Evolutionary conservation across 2,888 invertebrate genomes (phyloP).

Genomic region (Brenthis hecate): DNA sequence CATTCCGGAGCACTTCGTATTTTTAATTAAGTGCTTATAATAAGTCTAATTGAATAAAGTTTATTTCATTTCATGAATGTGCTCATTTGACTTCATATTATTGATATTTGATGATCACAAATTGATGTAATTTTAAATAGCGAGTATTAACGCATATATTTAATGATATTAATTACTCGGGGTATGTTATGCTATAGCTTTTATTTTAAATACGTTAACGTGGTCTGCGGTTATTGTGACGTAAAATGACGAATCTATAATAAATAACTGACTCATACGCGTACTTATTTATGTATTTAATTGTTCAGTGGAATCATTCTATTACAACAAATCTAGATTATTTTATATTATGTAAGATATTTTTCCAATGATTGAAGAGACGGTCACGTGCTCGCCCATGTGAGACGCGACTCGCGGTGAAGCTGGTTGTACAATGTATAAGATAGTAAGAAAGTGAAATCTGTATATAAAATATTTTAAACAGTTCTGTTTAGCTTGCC

Average conservation of each 20-base stretch:
- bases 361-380: background rate
- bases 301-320: background rate
- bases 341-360: slow-evolving; percentile 9
- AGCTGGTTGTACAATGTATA: background rate
- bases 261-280: background rate
- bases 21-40: too few relatives aligned
- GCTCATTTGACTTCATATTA: too few relatives aligned
- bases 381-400: background rate
- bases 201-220: background rate
- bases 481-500: too few relatives aligned
- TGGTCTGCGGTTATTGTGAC: background rate
- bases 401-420: background rate
- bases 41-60: too few relatives aligned
- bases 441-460: too few relatives aligned
- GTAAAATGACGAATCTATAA: background rate
- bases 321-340: background rate
- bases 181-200: background rate
- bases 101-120: too few relatives aligned
- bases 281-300: background rate
- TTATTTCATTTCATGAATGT: too few relatives aligned
- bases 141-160: too few relatives aligned
- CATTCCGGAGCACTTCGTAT: too few relatives aligned
- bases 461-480: too few relatives aligned
- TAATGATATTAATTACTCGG: background rate
- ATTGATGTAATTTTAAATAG: too few relatives aligned